phyloP scores from a whole-genome alignment of 2,888 invertebrate genomes.

The Drosophila villosipedis region DNA sequence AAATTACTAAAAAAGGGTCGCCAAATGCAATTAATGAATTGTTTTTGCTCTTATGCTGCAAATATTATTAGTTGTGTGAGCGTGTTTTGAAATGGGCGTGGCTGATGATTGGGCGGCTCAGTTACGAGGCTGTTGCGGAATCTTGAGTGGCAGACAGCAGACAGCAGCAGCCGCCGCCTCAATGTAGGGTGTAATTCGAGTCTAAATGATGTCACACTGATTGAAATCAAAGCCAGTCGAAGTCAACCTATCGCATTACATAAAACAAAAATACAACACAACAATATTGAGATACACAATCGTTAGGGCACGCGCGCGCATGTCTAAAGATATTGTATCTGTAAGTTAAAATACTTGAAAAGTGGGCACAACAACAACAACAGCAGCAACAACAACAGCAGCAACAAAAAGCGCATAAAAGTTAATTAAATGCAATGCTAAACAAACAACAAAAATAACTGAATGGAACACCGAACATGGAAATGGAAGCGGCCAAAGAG shows the following conservation, averaged over 20 bases:
- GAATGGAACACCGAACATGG: slow-evolving; percentile 41
- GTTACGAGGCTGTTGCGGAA: slow-evolving; percentile 27
- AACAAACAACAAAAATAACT: slow-evolving; percentile 53
- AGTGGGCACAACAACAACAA: slow-evolving; percentile 18
- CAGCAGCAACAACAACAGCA: not conserved
- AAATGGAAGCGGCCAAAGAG: slow-evolving; percentile 50
- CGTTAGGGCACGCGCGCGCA: slow-evolving; percentile 43
- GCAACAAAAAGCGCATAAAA: slow-evolving; percentile 75
- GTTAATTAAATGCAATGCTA: slow-evolving; percentile 81
- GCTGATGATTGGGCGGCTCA: slow-evolving; percentile 1
- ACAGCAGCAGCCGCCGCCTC: not conserved
- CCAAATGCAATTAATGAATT: slow-evolving; percentile 32
- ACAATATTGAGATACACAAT: slow-evolving; percentile 15
- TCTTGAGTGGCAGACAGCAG: slow-evolving; percentile 8
- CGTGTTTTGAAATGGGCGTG: slow-evolving; percentile 9
- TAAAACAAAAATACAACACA: slow-evolving; percentile 1
- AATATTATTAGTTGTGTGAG: not conserved
- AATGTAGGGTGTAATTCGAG: slow-evolving; percentile 37
- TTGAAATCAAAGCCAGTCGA: slow-evolving; percentile 52
- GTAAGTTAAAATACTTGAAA: slow-evolving; percentile 54
- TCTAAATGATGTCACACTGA: slow-evolving; percentile 62
- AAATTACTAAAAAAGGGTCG: slow-evolving; percentile 48
- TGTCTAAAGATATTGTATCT: slow-evolving; percentile 62
- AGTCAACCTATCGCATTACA: slow-evolving; percentile 57
- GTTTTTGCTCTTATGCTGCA: not conserved